These are phyloP conservation scores for Hemicrepidius hirtus DNA, from an alignment of 2,888 invertebrate genomes.

Conservation along the genomic window DNA sequence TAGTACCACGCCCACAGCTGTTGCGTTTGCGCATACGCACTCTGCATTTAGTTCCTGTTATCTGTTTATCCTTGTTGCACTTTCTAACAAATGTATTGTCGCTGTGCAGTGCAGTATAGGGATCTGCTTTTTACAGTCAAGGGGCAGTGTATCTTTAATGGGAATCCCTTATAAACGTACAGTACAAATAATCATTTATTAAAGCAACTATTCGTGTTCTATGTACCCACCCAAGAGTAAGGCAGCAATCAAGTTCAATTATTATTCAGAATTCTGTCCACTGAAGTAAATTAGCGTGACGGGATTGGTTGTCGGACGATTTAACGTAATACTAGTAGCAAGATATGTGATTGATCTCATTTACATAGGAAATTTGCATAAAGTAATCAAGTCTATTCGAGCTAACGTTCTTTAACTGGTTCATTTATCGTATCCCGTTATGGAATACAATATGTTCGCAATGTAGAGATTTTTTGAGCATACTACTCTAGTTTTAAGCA, in stretches of 20 bases:
- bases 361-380: neutral
- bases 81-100: no score
- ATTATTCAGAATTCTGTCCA: neutral
- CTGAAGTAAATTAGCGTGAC: conserved; percentile 12
- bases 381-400: neutral
- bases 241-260: neutral
- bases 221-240: neutral
- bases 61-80: no score
- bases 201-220: neutral
- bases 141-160: no score
- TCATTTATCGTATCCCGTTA: conserved; percentile 2
- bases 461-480: conserved; percentile 3
- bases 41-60: no score
- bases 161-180: no score
- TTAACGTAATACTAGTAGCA: conserved; percentile 20
- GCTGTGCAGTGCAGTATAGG: no score
- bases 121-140: no score
- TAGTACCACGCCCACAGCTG: no score
- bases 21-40: no score
- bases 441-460: neutral
- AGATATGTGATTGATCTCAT: neutral
- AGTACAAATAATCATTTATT: conserved; percentile 3
- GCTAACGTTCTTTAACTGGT: neutral
- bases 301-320: neutral
- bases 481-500: conserved; percentile 15